A percentile compares a stretch with the other conserved stretches of the same genome.
Conservation (phyloP, 1,140 invertebrate genomes). For the Brachionus paranguensis region DNA sequence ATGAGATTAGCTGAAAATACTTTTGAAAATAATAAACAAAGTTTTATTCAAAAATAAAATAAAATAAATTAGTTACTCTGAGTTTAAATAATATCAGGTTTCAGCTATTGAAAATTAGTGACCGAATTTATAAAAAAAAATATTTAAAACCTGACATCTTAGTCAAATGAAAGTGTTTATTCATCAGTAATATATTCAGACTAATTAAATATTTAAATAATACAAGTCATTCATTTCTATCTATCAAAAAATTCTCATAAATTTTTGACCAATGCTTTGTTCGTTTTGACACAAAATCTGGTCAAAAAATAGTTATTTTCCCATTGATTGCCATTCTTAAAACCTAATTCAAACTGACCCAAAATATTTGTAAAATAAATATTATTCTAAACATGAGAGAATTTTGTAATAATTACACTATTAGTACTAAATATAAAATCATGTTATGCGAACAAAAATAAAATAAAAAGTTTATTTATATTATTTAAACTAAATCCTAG, state of each 20-base stretch:
- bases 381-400: background rate
- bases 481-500: background rate
- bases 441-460: background rate
- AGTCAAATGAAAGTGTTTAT: background rate
- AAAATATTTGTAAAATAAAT: background rate
- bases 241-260: background rate
- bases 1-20: background rate
- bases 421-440: background rate
- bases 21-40: background rate
- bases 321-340: background rate
- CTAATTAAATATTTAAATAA: background rate
- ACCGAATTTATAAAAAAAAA: background rate
- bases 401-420: background rate
- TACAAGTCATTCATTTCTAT: background rate
- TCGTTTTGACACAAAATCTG: background rate
- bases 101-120: background rate
- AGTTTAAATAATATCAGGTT: background rate
- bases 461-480: background rate
- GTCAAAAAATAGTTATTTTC: background rate
- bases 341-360: background rate
- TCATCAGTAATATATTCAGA: background rate
- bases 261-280: background rate
- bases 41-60: background rate
- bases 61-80: background rate
- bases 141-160: background rate